Base-by-base conservation (phyloP, 2,888 invertebrate species). In the Machimus atricapillus region DNA sequence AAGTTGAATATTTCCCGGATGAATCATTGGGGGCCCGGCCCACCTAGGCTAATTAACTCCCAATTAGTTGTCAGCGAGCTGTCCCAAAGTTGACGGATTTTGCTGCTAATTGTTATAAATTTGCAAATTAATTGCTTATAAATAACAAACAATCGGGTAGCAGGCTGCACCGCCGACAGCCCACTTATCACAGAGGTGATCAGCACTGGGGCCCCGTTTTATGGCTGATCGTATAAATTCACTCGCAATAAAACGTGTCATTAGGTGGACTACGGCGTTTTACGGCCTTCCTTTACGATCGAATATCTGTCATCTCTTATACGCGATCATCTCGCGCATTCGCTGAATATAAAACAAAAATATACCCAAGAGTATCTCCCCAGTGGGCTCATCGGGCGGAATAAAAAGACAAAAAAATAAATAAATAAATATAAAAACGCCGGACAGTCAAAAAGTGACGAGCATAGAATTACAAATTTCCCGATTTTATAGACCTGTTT, bases 281-380 rank as follows among this genome's bases (percentile, higher is more conserved):
- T 83, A 83, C 66, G 23, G 83, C 66, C 66, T 66, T 73, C 66
- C 40, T 83, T 83, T 83, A 83, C 83, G 83, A 83, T 66, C 83
- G 83, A 83, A 83, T 83, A 83, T 83, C 79, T 83, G 83, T 83
- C 83, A 83, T 83, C 66, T 83, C 12, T 83, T 83, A 83, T 83
- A 83, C 83, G 40, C 73, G 83, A 83, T 83, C 83, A 73, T 83
- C 83, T 83, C 14, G 52, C 37, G 52, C 83, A 83, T 83, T 83
- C 83, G n/a, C n/a, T 83, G 83, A 83, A 83, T 83, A 83, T 43
- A 83, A 73, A 83, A 83, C 23, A 82, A 56, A 19, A 56, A 56
- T 56, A 56, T 12, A 66, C 9, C n/a, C 52, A 16, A 34, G 16
- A 8, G 27, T 46, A 19, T 23, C 66, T 40, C 43, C 31, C 27